phyloP scores from a whole-genome alignment of 2,113 vertebrate genomes.

The Rhegmatorhina hoffmannsi region DNA sequence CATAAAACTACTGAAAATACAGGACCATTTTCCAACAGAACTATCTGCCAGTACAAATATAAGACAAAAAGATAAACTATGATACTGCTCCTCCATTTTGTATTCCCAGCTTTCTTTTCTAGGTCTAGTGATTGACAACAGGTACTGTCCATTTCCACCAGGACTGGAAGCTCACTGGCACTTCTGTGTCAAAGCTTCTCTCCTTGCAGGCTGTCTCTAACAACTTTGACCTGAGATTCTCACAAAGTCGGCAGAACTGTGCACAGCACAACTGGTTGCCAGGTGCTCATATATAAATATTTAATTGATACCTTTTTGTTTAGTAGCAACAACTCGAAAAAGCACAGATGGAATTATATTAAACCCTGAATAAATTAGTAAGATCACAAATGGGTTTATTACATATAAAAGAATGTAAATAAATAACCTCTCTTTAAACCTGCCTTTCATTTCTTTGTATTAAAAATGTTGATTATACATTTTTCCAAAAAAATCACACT shows the following conservation, averaged over 20 bases:
- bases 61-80: not conserved
- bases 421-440: not conserved
- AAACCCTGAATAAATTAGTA: slow-evolving; percentile 38
- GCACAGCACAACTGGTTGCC: not conserved
- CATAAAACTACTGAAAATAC: not conserved
- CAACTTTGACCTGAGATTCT: not conserved
- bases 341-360: slow-evolving; percentile 33
- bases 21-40: not conserved
- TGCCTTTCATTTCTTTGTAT: not conserved
- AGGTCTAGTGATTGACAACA: not conserved
- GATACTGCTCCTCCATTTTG: not conserved
- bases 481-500: not conserved
- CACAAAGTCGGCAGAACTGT: not conserved
- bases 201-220: not conserved
- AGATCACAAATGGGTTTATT: not conserved
- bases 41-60: not conserved
- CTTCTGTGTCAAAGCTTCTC: not conserved
- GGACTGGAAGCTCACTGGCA: not conserved
- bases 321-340: slow-evolving; percentile 28
- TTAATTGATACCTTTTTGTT: slow-evolving; percentile 44
- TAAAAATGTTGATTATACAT: not conserved
- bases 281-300: slow-evolving; percentile 42
- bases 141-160: not conserved
- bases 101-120: not conserved
- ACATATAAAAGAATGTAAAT: not conserved